phyloP scores from a whole-genome alignment of 2,113 vertebrate genomes.

The Silurus meridionalis region DNA sequence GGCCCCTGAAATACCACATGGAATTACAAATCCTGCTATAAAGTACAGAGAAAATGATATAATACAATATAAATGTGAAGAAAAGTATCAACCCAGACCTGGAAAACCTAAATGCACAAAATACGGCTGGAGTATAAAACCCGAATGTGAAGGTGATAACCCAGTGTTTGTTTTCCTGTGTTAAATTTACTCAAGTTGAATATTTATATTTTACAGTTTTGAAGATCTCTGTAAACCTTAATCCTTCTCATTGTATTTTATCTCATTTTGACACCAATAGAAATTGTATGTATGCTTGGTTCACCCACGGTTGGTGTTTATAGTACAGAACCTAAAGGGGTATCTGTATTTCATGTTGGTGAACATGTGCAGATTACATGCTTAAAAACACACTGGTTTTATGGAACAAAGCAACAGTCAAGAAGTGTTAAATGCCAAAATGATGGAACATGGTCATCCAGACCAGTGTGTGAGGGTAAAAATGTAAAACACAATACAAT shows the following conservation, averaged over 20 bases:
- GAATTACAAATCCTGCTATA: fast-evolving
- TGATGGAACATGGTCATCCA: slow-evolving; percentile 18
- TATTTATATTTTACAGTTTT: background rate
- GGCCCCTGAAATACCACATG: slow-evolving; percentile 21
- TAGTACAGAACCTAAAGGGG: background rate
- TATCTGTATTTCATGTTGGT: slow-evolving; percentile 44
- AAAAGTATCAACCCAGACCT: background rate
- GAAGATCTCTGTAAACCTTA: background rate
- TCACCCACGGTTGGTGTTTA: fast-evolving
- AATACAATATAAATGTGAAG: slow-evolving; percentile 23
- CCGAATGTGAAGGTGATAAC: slow-evolving; percentile 62
- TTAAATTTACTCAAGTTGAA: background rate
- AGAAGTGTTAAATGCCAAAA: background rate
- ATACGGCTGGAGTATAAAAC: slow-evolving; percentile 58
- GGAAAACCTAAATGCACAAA: slow-evolving; percentile 54
- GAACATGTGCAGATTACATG: slow-evolving; percentile 46
- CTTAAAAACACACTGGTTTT: background rate
- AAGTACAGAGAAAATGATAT: slow-evolving; percentile 46
- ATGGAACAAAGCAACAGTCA: fast-evolving
- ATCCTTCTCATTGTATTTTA: background rate
- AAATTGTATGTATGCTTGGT: slow-evolving; percentile 48
- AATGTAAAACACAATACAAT: background rate
- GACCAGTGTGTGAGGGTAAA: slow-evolving; percentile 55
- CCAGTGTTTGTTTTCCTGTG: background rate
- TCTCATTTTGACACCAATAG: slow-evolving; percentile 41